Base-by-base conservation (phyloP, 1,140 invertebrate species). In the Pseudachorutes palmiensis region DNA sequence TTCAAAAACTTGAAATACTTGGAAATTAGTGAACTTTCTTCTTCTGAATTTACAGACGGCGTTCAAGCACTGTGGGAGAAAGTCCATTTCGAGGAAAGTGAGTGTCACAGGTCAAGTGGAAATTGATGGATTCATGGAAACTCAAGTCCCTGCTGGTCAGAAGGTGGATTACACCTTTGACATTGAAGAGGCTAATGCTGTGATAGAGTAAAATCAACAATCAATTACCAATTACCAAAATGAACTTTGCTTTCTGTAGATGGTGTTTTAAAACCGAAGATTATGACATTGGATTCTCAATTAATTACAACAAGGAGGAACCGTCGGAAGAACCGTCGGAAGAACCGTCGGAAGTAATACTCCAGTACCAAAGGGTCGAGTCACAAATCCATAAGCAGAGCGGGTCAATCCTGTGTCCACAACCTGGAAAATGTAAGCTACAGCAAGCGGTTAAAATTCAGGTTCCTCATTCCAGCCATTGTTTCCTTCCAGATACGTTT, bases 261-360 rank as follows among this genome's bases (percentile, higher is more conserved):
- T 96, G 92, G 92, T 90, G 93, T 74, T 92, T 94, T 74, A 84
- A 86, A 70, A 88, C 90, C 0, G 88, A 92, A 70, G 86, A 84
- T 65, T 87, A 93, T 75, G 92, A 95, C 76, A 94, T 96, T 63
- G 89, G 89, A 73, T 96, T 94, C 78, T 85, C 87, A 51, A 84
- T 96, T 30, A 82, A 83, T 28, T 82, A 83, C 68, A 84, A 81
- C 3, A 81, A 84, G 70, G 82, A 78, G 2, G 81, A 86, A 65
- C 81, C 12, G 5, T 14, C 12, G 9, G 51, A 55, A 12, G 59
- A 30, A 24, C 28, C 12, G 33, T 16, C 9, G 14, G 14, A 29
- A 58, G 55, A 22, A 22, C n/a, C n/a, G 28, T 22, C 55, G 5
- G 59, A 61, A 26, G 29, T 32, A 3, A 30, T 61, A 3, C 9